Base-by-base conservation (phyloP, 2,113 vertebrate genomes). In the Cavia aperea region DNA sequence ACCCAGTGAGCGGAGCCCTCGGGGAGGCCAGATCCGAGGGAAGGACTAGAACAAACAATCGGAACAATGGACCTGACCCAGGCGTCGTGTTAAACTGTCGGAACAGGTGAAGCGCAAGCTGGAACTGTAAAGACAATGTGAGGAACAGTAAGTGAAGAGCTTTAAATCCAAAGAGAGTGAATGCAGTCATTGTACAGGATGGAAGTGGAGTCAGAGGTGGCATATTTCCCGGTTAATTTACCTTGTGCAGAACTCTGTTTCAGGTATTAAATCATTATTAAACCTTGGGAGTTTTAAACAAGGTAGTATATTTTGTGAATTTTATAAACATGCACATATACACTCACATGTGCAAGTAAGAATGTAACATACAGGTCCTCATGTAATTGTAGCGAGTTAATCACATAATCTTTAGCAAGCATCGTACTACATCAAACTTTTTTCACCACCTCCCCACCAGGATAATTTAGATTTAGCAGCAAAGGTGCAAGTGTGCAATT, bases 41-140 rank as follows among this genome's bases (percentile, higher is more conserved):
- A 97, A 96, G 96, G 97, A 97, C 97, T 97, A 97, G 97, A 97
- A 98, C 96, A 97, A 91, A 98, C 97, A 98, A 97, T 98, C 96
- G 96, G 95, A 98, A 98, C 98, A 98, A 98, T 98, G 97, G 97
- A 63, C 96, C 95, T 95, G 95, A 95, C 96, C 96, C 96, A 98
- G 97, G 97, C 98, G 96, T 97, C 97, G 95, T 93, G 97, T 95
- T 97, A 97, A 98, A 98, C 97, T 97, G 97, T 95, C 96, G 92
- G 94, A 93, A 97, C 97, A 98, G 97, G 97, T 97, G 97, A 97
- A 98, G 97, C 97, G 96, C 97, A 97, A 97, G 97, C 97, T 96
- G 96, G 94, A 96, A 96, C 97, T 97, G 97, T 97, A 84, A 96
- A 96, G 92, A 93, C 4, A 56, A 94, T 96, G 96, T 93, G 79